Evolutionary conservation across 2,113 vertebrate genomes (phyloP), one percentile per base, ranked within the genome.

Genomic region (Crotalus tigris): DNA sequence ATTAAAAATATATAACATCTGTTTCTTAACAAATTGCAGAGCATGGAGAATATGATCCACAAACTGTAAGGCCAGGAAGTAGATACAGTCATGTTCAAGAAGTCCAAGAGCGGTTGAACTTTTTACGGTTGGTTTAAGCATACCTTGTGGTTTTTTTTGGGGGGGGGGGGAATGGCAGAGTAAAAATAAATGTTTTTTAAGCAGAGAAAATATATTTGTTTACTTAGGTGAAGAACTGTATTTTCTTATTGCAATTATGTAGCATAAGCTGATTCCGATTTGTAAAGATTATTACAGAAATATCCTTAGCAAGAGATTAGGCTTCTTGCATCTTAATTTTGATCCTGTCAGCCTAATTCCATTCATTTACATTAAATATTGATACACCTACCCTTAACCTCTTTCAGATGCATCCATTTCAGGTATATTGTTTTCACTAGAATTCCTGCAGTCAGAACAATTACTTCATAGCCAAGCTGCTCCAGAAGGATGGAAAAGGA

Each of bases 11-110:
- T 88, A 10, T 89, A 95, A 96, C 87, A 17, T 92, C 33, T 49
- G 33, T n/a, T 24, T 95, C 10, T 91, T 95, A n/a, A 81, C 44
- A 93, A 39, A 96, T 96, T 98, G 33, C 98, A 98, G 99, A 99
- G 94, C 99, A 99, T 95, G 98, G 98, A 87, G 99, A 99, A 95
- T 99, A 99, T 96, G 99, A 99, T 97, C 99, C 99, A 88, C 99
- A 99, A 96, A 99, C 99, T 87, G 99, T 99, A 93, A 98, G 99
- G 94, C 98, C 99, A 26, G 99, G 99, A 93, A 99, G 99, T 96
- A 99, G 99, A 96, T 99, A 99, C 89, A 99, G 99, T 96, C 99
- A 99, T 44, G 99, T 99, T 87, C 99, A 99, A 97, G 99, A 99
- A 98, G 99, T 99, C 44, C 99, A 99, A 96, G 99, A 99, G 94